A percentile compares a stretch with the other conserved stretches of the same genome.
Conservation (phyloP, 2,888 invertebrate genomes). For the Sycophila texana region DNA sequence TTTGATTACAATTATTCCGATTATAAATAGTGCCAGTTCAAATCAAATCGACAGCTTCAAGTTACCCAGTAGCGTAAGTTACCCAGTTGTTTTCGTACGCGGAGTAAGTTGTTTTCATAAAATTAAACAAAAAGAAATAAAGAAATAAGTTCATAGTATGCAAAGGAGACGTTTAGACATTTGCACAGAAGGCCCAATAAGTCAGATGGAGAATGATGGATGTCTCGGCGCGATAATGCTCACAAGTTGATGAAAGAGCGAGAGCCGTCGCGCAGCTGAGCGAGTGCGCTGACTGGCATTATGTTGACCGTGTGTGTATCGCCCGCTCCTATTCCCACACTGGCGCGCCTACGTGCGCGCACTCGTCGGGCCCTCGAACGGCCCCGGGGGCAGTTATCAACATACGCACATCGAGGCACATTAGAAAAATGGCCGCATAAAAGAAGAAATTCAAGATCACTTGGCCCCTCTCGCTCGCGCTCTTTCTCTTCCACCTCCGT, state of each 20-base stretch:
- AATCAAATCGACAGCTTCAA: too few relatives aligned
- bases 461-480: not conserved
- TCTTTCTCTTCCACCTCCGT: not conserved
- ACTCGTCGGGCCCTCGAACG: conserved; percentile 28
- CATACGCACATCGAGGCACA: conserved; percentile 45
- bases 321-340: conserved; percentile 43
- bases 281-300: conserved; percentile 10
- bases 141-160: not conserved
- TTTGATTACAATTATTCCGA: too few relatives aligned
- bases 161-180: not conserved
- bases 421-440: conserved; percentile 35
- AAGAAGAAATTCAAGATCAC: conserved; percentile 52
- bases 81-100: too few relatives aligned
- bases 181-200: conserved; percentile 4
- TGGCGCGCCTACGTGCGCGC: not conserved
- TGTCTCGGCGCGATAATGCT: conserved; percentile 37
- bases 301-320: conserved; percentile 8
- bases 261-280: conserved; percentile 33
- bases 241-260: conserved; percentile 24
- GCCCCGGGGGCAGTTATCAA: conserved; percentile 45
- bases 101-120: too few relatives aligned
- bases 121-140: not conserved
- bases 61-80: too few relatives aligned
- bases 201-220: conserved; percentile 41
- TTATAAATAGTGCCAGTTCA: too few relatives aligned